Evolutionary conservation across 2,113 vertebrate species (phyloP).

Genomic region (Oplegnathus fasciatus): DNA sequence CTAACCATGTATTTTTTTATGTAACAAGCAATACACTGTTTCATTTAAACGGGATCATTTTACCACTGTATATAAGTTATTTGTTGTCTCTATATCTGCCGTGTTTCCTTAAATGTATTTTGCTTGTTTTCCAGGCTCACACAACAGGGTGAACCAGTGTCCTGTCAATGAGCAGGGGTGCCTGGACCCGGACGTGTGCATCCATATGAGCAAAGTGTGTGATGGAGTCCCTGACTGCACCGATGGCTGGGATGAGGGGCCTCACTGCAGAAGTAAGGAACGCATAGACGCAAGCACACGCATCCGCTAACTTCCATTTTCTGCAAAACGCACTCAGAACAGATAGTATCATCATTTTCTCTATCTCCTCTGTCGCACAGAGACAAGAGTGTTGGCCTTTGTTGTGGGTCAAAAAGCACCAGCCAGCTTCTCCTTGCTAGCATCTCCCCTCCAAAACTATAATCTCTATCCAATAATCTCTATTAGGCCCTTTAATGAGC

Average conservation of each 20-base stretch:
- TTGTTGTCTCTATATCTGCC: not conserved
- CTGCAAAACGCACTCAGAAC: not conserved
- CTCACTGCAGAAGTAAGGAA: constrained; percentile 91
- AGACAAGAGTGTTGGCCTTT: constrained; percentile 13
- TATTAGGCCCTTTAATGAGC: constrained; percentile 58
- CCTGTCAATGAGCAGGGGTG: constrained; percentile 94
- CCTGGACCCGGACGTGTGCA: constrained; percentile 91
- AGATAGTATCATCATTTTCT: constrained; percentile 8
- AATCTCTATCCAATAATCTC: constrained; percentile 47
- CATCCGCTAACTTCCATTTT: not conserved
- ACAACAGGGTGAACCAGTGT: constrained; percentile 91
- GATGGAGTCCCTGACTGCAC: constrained; percentile 90
- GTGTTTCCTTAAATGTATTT: constrained; percentile 29
- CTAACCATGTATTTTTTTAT: not conserved
- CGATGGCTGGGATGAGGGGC: constrained; percentile 93
- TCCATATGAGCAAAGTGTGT: constrained; percentile 94
- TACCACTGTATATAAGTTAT: not conserved
- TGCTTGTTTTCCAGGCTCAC: constrained; percentile 86
- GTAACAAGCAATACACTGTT: not conserved
- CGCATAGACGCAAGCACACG: not conserved
- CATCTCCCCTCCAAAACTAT: constrained; percentile 29
- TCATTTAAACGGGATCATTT: not conserved
- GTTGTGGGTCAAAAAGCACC: constrained; percentile 20
- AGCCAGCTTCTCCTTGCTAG: not conserved
- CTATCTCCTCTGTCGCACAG: not conserved